These are phyloP conservation scores for Drosophila murphyi DNA, from an alignment of 1,140 invertebrate species.

Conservation along the genomic window DNA sequence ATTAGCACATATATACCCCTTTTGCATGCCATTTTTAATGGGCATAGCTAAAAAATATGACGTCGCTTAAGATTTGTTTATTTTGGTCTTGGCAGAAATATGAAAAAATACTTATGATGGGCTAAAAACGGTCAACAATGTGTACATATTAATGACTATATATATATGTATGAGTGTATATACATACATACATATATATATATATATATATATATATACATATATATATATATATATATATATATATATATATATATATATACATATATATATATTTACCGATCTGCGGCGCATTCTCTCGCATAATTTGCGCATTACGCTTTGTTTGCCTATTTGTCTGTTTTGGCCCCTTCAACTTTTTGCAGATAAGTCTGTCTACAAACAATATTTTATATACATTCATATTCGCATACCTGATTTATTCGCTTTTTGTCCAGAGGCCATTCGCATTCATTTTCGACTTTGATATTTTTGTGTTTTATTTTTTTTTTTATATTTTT, in stretches of 20 bases:
- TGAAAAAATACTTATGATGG: slow-evolving; percentile 47
- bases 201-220: not conserved
- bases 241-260: too few species aligned
- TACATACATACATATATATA: too few species aligned
- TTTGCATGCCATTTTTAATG: not conserved
- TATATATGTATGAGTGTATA: too few species aligned
- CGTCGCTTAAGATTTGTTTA: slow-evolving; percentile 23
- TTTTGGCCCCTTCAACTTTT: slow-evolving; percentile 12
- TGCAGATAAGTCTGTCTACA: slow-evolving; percentile 14
- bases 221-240: too few species aligned
- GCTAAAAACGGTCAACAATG: slow-evolving; percentile 43
- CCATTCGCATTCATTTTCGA: slow-evolving; percentile 75
- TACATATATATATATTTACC: slow-evolving; percentile 1
- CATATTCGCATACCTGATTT: slow-evolving; percentile 15
- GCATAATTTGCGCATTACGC: slow-evolving; percentile 71
- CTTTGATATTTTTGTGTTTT: slow-evolving; percentile 47
- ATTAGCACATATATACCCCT: not conserved
- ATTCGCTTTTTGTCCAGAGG: slow-evolving; percentile 71
- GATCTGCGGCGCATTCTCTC: slow-evolving; percentile 23
- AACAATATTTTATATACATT: slow-evolving; percentile 1
- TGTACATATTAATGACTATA: not conserved
- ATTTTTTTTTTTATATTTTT: slow-evolving; percentile 34
- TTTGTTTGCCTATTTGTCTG: slow-evolving; percentile 58
- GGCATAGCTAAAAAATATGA: slow-evolving; percentile 1
- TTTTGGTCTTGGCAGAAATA: slow-evolving; percentile 53